These are phyloP conservation scores for Apteryx mantelli DNA, from an alignment of 2,113 vertebrate species.

Conservation along the genomic window DNA sequence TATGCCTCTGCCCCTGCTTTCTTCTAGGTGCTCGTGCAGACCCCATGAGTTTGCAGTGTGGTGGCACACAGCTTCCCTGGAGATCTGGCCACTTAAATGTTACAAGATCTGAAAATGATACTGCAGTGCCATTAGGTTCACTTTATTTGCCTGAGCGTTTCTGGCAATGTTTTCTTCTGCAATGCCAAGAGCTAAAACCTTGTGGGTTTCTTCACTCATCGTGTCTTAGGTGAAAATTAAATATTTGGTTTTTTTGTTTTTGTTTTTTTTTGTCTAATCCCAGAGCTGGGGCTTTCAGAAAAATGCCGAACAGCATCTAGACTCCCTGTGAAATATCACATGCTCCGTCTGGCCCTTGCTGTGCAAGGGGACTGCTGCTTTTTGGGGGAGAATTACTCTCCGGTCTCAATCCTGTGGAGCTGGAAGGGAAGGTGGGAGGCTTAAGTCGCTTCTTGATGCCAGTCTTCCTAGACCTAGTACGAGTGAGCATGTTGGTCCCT, in stretches of 20 bases:
- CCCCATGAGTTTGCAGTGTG: not conserved
- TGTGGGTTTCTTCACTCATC: not conserved
- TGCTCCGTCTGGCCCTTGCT: not conserved
- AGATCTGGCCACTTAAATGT: not conserved
- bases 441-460: not conserved
- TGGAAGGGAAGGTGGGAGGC: not conserved
- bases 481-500: not conserved
- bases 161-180: not conserved
- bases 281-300: not conserved
- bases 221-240: slow-evolving; percentile 23
- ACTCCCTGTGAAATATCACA: not conserved
- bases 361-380: not conserved
- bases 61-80: not conserved
- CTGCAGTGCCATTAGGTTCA: not conserved
- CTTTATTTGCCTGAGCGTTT: slow-evolving; percentile 22
- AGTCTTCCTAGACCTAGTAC: not conserved
- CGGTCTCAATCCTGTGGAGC: not conserved
- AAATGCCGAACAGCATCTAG: not conserved
- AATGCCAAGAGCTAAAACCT: not conserved
- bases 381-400: not conserved
- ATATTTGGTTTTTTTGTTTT: no score
- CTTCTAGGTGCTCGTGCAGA: rapidly evolving
- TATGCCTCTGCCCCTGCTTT: not conserved
- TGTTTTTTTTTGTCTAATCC: not conserved
- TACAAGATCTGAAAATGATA: not conserved